Evolutionary conservation across 1,140 invertebrate species (phyloP).

Genomic region (Pentalonia nigronervosa): DNA sequence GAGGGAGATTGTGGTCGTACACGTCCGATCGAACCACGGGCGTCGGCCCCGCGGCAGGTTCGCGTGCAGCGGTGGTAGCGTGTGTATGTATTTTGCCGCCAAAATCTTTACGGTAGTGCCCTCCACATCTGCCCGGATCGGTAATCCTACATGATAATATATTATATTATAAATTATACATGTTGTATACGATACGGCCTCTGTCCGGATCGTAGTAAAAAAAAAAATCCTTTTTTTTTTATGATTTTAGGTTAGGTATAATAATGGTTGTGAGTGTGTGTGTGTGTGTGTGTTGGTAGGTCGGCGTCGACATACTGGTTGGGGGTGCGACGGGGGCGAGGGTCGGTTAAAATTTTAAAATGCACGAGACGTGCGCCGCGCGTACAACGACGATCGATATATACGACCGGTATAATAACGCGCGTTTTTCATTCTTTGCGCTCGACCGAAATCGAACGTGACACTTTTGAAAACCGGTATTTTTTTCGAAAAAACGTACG

Average conservation of each 20-base stretch:
- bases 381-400: constrained; percentile 18
- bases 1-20: not conserved
- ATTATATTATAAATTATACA: constrained; percentile 29
- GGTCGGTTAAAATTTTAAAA: constrained; percentile 35
- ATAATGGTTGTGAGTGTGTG: not conserved
- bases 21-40: not conserved
- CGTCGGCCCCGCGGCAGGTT: not conserved
- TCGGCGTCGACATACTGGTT: not conserved
- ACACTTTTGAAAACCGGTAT: constrained; percentile 47
- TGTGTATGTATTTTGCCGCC: constrained; percentile 25
- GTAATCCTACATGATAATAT: constrained; percentile 17
- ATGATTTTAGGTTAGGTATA: constrained; percentile 32
- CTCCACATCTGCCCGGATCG: not conserved
- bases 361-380: constrained; percentile 10
- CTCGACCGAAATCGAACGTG: constrained; percentile 39
- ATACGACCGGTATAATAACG: not conserved
- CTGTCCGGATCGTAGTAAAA: not conserved
- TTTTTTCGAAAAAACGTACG: constrained; percentile 28
- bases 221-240: constrained; percentile 28
- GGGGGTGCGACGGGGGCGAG: not conserved
- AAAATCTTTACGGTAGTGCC: not conserved
- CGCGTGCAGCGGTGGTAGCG: not conserved
- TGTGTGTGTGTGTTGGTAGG: not conserved
- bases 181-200: not conserved
- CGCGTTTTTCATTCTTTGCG: not conserved